Evolutionary conservation across 1,140 invertebrate genomes (phyloP), one percentile per base, ranked within the genome.

Genomic region (Drosophila paulistorum): DNA sequence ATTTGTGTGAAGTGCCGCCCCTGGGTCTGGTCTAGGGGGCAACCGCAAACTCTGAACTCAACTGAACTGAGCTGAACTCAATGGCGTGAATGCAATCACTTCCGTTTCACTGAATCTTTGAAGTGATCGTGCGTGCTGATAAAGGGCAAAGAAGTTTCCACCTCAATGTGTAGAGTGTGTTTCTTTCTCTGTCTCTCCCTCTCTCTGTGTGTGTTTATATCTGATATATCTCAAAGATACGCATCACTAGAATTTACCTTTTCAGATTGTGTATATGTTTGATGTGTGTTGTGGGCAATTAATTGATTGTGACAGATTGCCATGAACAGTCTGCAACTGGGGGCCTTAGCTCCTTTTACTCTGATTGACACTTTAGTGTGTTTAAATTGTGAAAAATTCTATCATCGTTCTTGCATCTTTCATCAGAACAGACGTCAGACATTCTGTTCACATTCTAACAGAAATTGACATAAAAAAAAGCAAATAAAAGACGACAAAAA

Each of bases 271-370:
- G 7, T 35, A 9, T 67, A 42, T 63, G 54, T 64, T 78, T 78
- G 75, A 78, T 87, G 85, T 87, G 83, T 86, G 73, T 79, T 71
- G 79, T 75, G 81, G 77, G 83, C 83, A 79, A 86, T 86, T 86
- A 86, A 86, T 86, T 86, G 83, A 86, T 86, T 86, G 83, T 86
- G 83, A 86, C 83, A 86, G 83, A 86, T 86, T 86, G 82, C 55
- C 68, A 67, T 63, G 75, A 77, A 57, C 41, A 48, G 54, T 63
- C 58, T 69, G 57, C 58, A 51, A 23, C 45, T 51, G 45, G 20
- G 39, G 57, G 33, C 13, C 45, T 39, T 41, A 69, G 30, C 60
- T 55, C 58, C 65, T 67, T 57, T 59, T 26, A 55, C 61, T 51
- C 70, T 71, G 71, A 81, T 81, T 87, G 82, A 82, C 82, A 86